Conservation (phyloP, 2,113 vertebrate genomes). For the Laterallus jamaicensis region DNA sequence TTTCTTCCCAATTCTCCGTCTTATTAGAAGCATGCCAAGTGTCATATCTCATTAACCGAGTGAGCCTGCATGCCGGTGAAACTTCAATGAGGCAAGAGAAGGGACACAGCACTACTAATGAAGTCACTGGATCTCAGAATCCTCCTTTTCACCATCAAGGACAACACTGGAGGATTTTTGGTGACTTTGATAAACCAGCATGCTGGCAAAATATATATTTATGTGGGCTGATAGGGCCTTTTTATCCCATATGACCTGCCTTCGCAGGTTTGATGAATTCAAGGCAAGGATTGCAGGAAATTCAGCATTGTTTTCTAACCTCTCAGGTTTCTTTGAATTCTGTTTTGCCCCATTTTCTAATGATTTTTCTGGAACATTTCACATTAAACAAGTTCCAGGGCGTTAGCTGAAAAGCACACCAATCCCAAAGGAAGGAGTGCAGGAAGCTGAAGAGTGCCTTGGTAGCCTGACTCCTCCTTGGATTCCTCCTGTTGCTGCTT, state of each 20-base stretch:
- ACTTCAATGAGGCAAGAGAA: slow-evolving; percentile 13
- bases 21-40: slow-evolving; percentile 62
- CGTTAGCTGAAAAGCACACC: not conserved
- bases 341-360: not conserved
- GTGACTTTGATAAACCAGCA: not conserved
- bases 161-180: not conserved
- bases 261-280: not conserved
- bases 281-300: not conserved
- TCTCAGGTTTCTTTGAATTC: not conserved
- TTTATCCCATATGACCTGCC: not conserved
- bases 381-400: not conserved
- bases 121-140: slow-evolving; percentile 17
- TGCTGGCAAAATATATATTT: not conserved
- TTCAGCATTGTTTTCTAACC: not conserved
- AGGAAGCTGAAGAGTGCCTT: not conserved
- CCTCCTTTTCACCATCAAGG: not conserved
- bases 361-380: not conserved
- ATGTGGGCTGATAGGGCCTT: not conserved
- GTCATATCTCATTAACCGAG: slow-evolving; percentile 60
- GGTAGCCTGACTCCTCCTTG: not conserved
- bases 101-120: not conserved
- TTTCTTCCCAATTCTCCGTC: slow-evolving; percentile 45
- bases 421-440: not conserved
- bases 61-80: not conserved
- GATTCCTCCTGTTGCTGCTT: not conserved